Evolutionary conservation across 2,797 vertebrate species (phyloP).

Genomic region (Botia kubotai): DNA sequence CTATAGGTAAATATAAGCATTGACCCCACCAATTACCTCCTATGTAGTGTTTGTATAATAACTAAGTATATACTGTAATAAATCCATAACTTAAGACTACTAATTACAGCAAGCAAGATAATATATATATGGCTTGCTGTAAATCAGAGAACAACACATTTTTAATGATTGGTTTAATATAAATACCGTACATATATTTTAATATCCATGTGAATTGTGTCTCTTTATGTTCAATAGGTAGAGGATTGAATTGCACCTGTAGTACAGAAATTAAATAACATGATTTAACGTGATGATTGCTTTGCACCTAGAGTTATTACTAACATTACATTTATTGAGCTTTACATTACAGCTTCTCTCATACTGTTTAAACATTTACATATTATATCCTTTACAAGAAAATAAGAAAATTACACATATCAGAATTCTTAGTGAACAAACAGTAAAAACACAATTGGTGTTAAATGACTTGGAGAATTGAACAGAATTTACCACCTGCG

Average conservation of each 20-base stretch:
- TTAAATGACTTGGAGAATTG: conserved; percentile 31
- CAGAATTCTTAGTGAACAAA: not conserved
- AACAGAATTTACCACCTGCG: conserved; percentile 26
- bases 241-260: not conserved
- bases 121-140: too few relatives aligned
- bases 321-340: not conserved
- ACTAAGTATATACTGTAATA: too few relatives aligned
- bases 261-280: not conserved
- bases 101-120: too few relatives aligned
- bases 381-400: not conserved
- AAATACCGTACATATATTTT: not conserved
- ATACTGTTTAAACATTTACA: not conserved
- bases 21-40: too few relatives aligned
- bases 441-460: not conserved
- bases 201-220: not conserved
- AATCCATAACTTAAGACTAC: too few relatives aligned
- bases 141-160: too few relatives aligned
- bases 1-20: too few relatives aligned
- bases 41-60: too few relatives aligned
- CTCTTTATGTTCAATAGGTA: not conserved
- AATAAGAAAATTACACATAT: not conserved
- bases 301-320: not conserved
- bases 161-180: too few relatives aligned
- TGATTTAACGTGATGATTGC: not conserved
- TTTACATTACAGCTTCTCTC: not conserved